Evolutionary conservation across 92 coral and sea anemone species (phyloP), one percentile per base, ranked within the genome.

Genomic region (Anthopleura xanthogrammica): DNA sequence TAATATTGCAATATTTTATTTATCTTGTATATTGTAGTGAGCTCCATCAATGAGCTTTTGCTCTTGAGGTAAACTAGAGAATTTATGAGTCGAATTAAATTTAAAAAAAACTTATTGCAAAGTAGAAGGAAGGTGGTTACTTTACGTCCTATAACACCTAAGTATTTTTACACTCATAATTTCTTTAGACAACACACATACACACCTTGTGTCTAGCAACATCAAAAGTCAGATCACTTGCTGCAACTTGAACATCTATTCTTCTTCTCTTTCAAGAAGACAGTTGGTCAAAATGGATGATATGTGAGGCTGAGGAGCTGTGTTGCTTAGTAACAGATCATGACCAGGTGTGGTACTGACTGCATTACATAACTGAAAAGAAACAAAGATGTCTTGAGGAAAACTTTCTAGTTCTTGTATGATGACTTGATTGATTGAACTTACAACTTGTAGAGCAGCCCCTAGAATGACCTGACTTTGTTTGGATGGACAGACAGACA

Each of bases 131-230:
- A 29, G 36, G 36, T 29, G 36, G 36, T 29, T 29, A 29, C 36
- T 29, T 29, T 29, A 29, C 36, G 36, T 29, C 36, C 36, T 29
- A 29, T 29, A 29, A 29, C 36, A 29, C 36, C 9, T 46, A 46
- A 46, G 9, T 0, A 46, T 46, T 46, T 46, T 5, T 46, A 5
- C 9, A 46, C 9, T 46, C 9, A 46, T 46, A 4, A 4, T 43
- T 4, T 43, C 7, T 43, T 7, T 43, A 46, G 50, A 46, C 50
- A 46, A 5, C 14, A 29, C 2, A 7, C 75, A 54, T 54, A 9
- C 42, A 74, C 82, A 95, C 98, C 98, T 90, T 89, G 71, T 82
- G 88, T 88, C 92, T 65, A 16, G 98, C 90, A 50, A 95, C 86
- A 82, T 95, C 93, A 76, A 89, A 93, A 72, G 89, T 94, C 8